Conservation (phyloP, 2,797 vertebrate genomes). For the Gymnoscopelus microlampas region DNA sequence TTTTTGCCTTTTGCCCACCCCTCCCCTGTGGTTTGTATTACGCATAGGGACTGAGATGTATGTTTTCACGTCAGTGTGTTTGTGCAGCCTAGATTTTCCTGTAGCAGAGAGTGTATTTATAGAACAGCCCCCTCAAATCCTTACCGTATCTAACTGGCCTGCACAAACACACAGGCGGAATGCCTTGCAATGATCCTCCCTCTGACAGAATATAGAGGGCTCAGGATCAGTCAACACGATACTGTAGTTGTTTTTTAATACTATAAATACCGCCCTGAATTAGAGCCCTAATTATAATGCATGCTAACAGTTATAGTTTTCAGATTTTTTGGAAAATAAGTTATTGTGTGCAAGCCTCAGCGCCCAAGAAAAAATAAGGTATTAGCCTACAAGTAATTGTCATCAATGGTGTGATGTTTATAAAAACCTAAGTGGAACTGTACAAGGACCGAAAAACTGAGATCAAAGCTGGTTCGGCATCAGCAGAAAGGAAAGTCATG, state of each 20-base stretch:
- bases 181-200: constrained; percentile 55
- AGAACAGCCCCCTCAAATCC: constrained; percentile 73
- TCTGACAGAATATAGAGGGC: constrained; percentile 39
- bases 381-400: constrained; percentile 32
- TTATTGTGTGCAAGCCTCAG: constrained; percentile 12
- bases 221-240: constrained; percentile 18
- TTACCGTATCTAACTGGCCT: constrained; percentile 66
- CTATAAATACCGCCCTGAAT: too few species aligned
- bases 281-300: not conserved
- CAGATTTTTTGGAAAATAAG: not conserved
- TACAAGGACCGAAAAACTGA: constrained; percentile 11
- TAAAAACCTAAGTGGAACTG: not conserved
- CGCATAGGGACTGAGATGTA: constrained; percentile 49
- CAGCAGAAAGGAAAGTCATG: not conserved
- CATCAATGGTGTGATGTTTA: constrained; percentile 15
- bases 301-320: not conserved
- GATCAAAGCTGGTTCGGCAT: constrained; percentile 56
- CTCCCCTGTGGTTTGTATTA: constrained; percentile 36
- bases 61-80: constrained; percentile 48
- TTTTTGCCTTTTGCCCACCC: constrained; percentile 3
- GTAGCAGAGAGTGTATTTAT: constrained; percentile 74
- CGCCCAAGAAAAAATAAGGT: not conserved
- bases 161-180: constrained; percentile 55
- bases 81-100: constrained; percentile 78
- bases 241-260: not conserved